A percentile compares a stretch with the other conserved stretches of the same genome.
phyloP scores from a whole-genome alignment of 2,113 vertebrate species.

The Condylura cristata region DNA sequence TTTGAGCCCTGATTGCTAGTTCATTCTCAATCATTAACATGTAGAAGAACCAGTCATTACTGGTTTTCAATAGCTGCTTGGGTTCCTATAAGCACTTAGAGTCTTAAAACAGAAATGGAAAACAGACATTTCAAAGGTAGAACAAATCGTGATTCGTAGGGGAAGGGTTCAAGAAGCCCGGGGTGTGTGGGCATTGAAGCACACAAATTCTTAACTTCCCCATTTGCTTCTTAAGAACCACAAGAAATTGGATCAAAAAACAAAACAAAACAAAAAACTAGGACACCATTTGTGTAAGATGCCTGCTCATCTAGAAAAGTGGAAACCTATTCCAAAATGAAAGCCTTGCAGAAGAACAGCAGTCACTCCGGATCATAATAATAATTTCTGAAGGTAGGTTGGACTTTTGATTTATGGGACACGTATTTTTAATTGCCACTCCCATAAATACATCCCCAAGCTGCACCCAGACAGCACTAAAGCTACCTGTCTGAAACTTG shows the following conservation, averaged over 20 bases:
- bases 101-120: constrained; percentile 74
- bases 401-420: constrained; percentile 64
- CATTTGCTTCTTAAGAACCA: constrained; percentile 77
- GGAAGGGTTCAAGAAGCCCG: not conserved
- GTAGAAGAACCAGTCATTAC: constrained; percentile 78
- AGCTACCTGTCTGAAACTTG: constrained; percentile 79
- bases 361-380: constrained; percentile 65
- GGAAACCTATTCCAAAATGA: constrained; percentile 58
- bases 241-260: constrained; percentile 47
- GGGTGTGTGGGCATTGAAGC: constrained; percentile 62
- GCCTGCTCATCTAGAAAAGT: constrained; percentile 72
- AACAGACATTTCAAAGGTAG: constrained; percentile 69
- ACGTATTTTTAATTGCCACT: constrained; percentile 80
- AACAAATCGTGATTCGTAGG: constrained; percentile 55
- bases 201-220: constrained; percentile 71
- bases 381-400: constrained; percentile 60
- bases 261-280: constrained; percentile 18
- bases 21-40: constrained; percentile 81
- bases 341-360: constrained; percentile 66
- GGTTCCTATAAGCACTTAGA: constrained; percentile 70
- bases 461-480: constrained; percentile 68
- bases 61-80: constrained; percentile 73
- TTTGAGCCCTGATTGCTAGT: constrained; percentile 75
- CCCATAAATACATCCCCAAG: constrained; percentile 70
- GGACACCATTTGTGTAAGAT: constrained; percentile 70